phyloP scores from a whole-genome alignment of 2,113 vertebrate species.

The Pterocles orientalis region DNA sequence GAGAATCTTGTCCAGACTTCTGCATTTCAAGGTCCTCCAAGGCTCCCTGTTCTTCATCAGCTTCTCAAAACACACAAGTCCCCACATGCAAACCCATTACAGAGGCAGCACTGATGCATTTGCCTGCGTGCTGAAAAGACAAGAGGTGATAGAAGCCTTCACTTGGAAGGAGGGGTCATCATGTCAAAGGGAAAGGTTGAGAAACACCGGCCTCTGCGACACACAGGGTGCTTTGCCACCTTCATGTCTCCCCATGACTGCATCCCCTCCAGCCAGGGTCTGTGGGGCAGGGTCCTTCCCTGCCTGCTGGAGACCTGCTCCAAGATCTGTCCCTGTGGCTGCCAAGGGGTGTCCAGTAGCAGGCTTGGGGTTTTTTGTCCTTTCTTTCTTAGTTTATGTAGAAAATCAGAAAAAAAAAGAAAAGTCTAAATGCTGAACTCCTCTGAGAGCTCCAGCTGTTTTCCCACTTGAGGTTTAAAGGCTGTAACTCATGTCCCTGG shows the following conservation, averaged over 20 bases:
- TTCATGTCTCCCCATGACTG: neutral
- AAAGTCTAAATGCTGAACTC: neutral
- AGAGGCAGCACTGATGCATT: neutral
- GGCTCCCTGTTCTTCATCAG: neutral
- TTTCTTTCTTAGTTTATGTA: neutral
- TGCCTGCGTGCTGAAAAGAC: neutral
- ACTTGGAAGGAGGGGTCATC: neutral
- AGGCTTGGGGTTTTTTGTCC: neutral
- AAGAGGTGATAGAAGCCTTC: neutral
- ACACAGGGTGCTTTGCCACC: neutral
- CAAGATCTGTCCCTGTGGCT: neutral
- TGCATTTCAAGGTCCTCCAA: neutral
- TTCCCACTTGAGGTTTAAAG: neutral
- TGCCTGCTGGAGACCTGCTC: neutral
- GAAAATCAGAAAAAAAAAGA: neutral
- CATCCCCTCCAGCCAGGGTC: neutral
- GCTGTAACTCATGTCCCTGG: neutral
- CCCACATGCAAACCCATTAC: neutral
- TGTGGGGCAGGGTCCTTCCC: neutral
- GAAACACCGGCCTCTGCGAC: neutral
- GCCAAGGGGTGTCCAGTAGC: neutral
- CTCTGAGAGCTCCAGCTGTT: neutral
- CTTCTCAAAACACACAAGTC: neutral
- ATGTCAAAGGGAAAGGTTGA: neutral
- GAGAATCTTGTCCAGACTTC: neutral